phyloP scores from a whole-genome alignment of 2,113 vertebrate species.

The Pterocles gutturalis region DNA sequence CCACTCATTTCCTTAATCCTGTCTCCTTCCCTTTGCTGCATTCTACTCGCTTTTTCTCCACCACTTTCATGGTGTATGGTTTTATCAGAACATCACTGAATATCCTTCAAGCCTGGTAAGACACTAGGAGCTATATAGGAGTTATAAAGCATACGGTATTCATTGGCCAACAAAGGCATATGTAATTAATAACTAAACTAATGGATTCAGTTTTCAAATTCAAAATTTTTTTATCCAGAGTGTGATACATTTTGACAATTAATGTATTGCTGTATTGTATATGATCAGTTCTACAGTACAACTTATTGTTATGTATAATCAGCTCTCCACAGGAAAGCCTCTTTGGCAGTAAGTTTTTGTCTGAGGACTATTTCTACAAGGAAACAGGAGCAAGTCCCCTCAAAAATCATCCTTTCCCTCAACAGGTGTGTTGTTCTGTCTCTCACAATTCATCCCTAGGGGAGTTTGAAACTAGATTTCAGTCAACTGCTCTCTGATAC shows the following conservation, averaged over 20 bases:
- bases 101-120: background rate
- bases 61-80: background rate
- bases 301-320: background rate
- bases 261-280: background rate
- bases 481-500: background rate
- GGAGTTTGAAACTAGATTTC: constrained; percentile 16
- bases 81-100: background rate
- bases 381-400: background rate
- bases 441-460: constrained; percentile 26
- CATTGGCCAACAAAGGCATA: background rate
- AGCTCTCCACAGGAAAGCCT: background rate
- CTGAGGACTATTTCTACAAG: background rate
- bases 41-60: background rate
- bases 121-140: background rate
- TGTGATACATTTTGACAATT: background rate
- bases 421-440: background rate
- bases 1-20: background rate
- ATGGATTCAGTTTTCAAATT: background rate
- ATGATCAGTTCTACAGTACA: background rate
- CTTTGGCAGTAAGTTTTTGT: background rate
- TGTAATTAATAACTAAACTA: background rate
- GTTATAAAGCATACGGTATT: fast-evolving
- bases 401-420: background rate
- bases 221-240: background rate
- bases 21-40: background rate